A percentile compares a stretch with the other conserved stretches of the same genome.
phyloP scores from a whole-genome alignment of 2,797 vertebrate species.

The Emydoidea blandingii region DNA sequence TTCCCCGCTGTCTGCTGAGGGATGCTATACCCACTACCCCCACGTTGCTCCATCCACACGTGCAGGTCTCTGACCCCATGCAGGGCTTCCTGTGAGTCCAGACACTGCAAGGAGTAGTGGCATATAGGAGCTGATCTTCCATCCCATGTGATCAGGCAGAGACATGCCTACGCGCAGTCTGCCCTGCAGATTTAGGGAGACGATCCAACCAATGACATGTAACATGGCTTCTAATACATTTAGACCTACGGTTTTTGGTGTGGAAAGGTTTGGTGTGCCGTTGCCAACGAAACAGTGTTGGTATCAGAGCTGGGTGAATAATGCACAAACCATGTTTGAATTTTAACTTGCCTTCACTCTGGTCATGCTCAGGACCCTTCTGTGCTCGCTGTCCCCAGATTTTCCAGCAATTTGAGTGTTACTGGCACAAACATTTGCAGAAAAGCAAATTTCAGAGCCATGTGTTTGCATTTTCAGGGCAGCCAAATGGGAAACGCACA shows the following conservation, averaged over 20 bases:
- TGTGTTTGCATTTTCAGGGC: constrained; percentile 2
- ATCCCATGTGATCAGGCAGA: not conserved
- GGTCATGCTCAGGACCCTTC: not conserved
- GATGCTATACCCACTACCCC: not conserved
- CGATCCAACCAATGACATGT: not conserved
- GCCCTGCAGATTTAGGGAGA: not conserved
- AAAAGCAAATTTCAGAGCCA: constrained; percentile 25
- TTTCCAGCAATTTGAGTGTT: not conserved
- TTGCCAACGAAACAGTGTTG: not conserved
- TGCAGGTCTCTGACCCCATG: not conserved
- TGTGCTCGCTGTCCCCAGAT: not conserved
- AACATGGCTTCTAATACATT: not conserved
- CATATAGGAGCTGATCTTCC: no score
- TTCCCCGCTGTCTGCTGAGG: not conserved
- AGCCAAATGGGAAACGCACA: not conserved
- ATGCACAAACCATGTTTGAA: not conserved
- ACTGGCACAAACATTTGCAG: not conserved
- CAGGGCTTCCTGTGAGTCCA: not conserved
- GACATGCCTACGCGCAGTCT: not conserved
- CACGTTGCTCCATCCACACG: not conserved
- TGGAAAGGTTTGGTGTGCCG: not conserved
- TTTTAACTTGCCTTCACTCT: not conserved
- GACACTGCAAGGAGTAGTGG: no score
- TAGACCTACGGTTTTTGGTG: not conserved
- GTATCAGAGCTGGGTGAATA: not conserved